phyloP scores from a whole-genome alignment of 2,797 vertebrate genomes.

The Halcyon badia region DNA sequence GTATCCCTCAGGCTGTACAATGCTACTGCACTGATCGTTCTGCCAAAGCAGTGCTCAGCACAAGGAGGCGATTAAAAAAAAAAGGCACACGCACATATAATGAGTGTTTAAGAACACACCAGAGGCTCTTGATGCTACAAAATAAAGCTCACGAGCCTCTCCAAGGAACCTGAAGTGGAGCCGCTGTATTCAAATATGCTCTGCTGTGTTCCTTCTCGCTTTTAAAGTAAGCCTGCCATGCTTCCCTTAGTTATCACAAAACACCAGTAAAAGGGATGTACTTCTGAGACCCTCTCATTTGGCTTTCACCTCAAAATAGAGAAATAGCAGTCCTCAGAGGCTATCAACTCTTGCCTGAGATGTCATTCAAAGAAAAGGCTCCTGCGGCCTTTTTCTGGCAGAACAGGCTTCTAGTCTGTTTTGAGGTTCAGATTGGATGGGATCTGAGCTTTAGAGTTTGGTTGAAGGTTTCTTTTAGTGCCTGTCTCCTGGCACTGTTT shows the following conservation, averaged over 20 bases:
- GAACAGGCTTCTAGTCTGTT: not conserved
- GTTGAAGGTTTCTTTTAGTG: not conserved
- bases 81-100: accelerated
- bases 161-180: not conserved
- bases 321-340: not conserved
- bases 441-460: not conserved
- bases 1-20: not conserved
- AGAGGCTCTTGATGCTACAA: not conserved
- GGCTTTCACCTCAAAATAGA: not conserved
- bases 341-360: not conserved
- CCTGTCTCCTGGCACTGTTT: not conserved
- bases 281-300: not conserved
- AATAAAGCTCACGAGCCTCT: not conserved
- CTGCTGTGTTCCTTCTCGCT: not conserved
- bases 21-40: not conserved
- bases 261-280: not conserved
- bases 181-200: not conserved
- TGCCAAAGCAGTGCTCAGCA: not conserved
- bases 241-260: not conserved
- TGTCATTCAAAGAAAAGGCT: not conserved
- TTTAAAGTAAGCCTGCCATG: not conserved
- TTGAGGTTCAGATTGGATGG: not conserved
- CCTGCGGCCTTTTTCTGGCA: not conserved
- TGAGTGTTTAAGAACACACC: not conserved
- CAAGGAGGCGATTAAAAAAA: not conserved